Percentiles rank a stretch among this genome's conserved stretches.
These are phyloP conservation scores for Microtus pennsylvanicus DNA, from an alignment of 2,113 vertebrate genomes.

Conservation along the genomic window DNA sequence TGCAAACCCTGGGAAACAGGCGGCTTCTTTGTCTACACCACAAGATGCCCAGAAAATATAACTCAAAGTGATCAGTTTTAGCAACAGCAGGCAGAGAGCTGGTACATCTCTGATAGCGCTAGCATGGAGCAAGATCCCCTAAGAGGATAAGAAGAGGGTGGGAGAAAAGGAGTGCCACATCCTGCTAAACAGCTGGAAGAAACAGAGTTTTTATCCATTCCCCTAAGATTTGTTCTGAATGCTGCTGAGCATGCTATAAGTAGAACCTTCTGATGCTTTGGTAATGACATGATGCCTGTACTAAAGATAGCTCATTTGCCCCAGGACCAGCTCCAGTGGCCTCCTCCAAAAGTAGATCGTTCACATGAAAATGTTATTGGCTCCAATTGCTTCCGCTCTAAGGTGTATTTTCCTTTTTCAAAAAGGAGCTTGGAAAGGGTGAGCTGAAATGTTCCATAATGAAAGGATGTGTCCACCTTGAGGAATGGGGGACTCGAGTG, in stretches of 20 bases:
- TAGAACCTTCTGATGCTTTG: not conserved
- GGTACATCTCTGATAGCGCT: not conserved
- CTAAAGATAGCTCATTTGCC: not conserved
- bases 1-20: not conserved
- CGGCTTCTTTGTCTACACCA: conserved; percentile 19
- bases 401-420: not conserved
- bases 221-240: not conserved
- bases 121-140: not conserved
- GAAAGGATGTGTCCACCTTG: not conserved
- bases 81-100: not conserved
- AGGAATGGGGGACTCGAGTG: not conserved
- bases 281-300: not conserved
- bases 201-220: not conserved
- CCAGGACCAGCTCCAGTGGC: not conserved
- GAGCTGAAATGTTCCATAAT: not conserved
- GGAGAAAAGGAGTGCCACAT: not conserved
- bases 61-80: conserved; percentile 63
- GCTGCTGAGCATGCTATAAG: not conserved
- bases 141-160: not conserved
- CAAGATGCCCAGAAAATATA: conserved; percentile 55
- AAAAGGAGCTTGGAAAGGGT: not conserved
- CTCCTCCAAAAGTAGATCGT: not conserved
- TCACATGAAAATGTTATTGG: not conserved
- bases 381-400: not conserved
- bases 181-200: not conserved